Conservation (phyloP, 2,888 invertebrate species). For the Tolmerus cingulatus region DNA sequence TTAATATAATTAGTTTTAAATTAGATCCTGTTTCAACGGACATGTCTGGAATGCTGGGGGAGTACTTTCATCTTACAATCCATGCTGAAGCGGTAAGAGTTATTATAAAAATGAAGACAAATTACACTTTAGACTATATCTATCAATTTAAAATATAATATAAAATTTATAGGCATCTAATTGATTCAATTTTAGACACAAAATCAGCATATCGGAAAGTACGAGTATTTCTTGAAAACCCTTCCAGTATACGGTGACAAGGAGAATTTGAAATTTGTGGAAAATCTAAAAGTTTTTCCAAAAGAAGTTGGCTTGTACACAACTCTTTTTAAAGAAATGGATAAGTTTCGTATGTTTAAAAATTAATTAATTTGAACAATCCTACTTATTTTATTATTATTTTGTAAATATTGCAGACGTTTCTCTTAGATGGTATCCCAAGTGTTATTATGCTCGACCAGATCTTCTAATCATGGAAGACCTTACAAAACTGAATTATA, state of each 20-base stretch:
- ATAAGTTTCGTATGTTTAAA: slow-evolving; percentile 3
- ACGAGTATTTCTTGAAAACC: slow-evolving; percentile 56
- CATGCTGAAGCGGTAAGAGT: slow-evolving; percentile 17
- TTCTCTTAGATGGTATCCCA: slow-evolving; percentile 53
- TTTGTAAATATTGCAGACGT: background rate
- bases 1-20: slow-evolving; percentile 4
- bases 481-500: slow-evolving; percentile 57
- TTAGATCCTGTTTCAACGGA: background rate
- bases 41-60: slow-evolving; percentile 5
- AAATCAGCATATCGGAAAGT: background rate
- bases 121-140: no score
- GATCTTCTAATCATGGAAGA: slow-evolving; percentile 64
- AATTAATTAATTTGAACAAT: background rate
- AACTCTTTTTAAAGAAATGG: slow-evolving; percentile 24
- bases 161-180: no score
- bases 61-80: slow-evolving; percentile 16
- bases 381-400: background rate
- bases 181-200: background rate
- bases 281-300: slow-evolving; percentile 56
- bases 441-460: slow-evolving; percentile 61
- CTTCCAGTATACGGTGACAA: slow-evolving; percentile 55
- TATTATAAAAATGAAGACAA: background rate
- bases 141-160: no score
- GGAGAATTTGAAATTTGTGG: slow-evolving; percentile 54
- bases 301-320: slow-evolving; percentile 49